Percentiles rank a stretch among this genome's conserved stretches.
These are phyloP conservation scores for Nebria salina DNA, from an alignment of 2,888 invertebrate genomes.

Conservation along the genomic window DNA sequence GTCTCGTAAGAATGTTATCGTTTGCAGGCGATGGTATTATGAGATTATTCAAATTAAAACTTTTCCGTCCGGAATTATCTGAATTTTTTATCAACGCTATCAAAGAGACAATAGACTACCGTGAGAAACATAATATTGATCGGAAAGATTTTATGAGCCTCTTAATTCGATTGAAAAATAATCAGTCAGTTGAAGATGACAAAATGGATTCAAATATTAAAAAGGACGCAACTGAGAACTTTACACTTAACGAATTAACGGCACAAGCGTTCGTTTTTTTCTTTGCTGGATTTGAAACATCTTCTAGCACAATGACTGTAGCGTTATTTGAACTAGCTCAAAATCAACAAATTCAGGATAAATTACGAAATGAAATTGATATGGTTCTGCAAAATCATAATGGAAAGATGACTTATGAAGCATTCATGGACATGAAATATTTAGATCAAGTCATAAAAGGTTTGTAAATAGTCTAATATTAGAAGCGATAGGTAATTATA, in stretches of 20 bases:
- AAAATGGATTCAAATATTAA: slow-evolving; percentile 7
- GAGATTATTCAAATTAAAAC: neutral
- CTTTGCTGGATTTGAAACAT: slow-evolving; percentile 62
- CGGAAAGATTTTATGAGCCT: slow-evolving; percentile 57
- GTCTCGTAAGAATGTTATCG: neutral
- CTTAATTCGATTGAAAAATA: slow-evolving; percentile 1
- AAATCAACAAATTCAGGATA: slow-evolving; percentile 59
- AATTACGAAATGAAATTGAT: slow-evolving; percentile 58
- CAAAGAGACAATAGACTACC: slow-evolving; percentile 51
- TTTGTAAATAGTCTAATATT: too few species aligned
- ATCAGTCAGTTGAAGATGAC: slow-evolving; percentile 39
- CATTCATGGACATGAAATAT: slow-evolving; percentile 61
- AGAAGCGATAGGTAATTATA: too few species aligned
- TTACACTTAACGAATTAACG: slow-evolving; percentile 50
- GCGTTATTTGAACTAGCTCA: slow-evolving; percentile 58
- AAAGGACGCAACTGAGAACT: slow-evolving; percentile 13
- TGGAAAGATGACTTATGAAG: slow-evolving; percentile 59
- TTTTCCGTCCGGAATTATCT: neutral
- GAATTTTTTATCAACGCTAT: slow-evolving; percentile 48
- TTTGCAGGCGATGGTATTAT: neutral
- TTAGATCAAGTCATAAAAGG: slow-evolving; percentile 61
- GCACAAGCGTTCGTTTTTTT: slow-evolving; percentile 61
- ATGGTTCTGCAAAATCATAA: slow-evolving; percentile 53
- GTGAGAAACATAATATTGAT: slow-evolving; percentile 51
- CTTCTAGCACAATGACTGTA: slow-evolving; percentile 58